Evolutionary conservation across 2,113 vertebrate genomes (phyloP), one percentile per base, ranked within the genome.

Genomic region (Morone saxatilis): DNA sequence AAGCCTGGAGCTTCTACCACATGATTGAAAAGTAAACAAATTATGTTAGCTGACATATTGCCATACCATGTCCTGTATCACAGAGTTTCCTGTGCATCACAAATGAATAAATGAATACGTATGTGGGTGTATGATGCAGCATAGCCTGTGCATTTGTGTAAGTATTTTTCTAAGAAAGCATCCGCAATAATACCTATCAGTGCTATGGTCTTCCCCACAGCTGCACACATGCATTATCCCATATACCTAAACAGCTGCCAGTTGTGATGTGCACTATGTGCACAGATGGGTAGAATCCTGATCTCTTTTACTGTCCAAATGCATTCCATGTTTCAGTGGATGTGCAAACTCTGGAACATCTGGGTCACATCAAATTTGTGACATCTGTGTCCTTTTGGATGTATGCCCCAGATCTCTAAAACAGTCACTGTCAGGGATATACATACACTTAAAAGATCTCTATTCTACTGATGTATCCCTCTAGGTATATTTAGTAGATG

Each of bases 371-470:
- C 77, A 70, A 86, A 90, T 79, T 47, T 78, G 79, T 85, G 76
- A 87, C 91, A 93, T 91, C 91, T 92, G 91, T 86, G 90, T 91
- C 83, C 83, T 89, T 80, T 91, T 90, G 86, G 86, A 87, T 79
- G 63, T 68, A 56, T 48, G 85, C 81, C 89, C 74, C 47, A 83
- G 67, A 83, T 88, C 71, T 84, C 41, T 7, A 54, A 82, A 90
- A 73, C 75, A 61, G 60, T 77, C 67, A 66, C 38, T 16, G n/a
- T 62, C 31, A 36, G 47, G 41, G 54, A 89, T 40, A 63, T 72
- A 62, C 20, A 56, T 66, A 47, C 5, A 65, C 54, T 56, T 82
- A 19, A 70, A 82, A 59, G 25, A 20, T 14, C 56, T 73, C n/a
- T 41, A 63, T 66, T 63, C 41, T 53, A 31, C 71, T 77, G 60